Evolutionary conservation across 1,140 invertebrate genomes (phyloP).

Genomic region (Cardiocondyla obscurior): DNA sequence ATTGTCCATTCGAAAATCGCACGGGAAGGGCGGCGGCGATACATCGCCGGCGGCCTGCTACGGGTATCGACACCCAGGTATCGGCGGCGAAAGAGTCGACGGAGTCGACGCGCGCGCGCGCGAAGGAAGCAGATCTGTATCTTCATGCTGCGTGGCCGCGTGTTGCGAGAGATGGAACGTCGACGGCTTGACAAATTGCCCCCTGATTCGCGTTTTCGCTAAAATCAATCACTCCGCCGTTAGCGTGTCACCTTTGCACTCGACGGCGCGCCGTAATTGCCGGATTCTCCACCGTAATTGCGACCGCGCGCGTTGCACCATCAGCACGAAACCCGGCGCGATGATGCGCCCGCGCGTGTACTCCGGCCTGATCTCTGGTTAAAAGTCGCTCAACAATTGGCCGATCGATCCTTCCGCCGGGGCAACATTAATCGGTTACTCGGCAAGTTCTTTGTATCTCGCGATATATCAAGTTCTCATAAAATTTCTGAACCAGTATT

Average conservation of each 20-base stretch:
- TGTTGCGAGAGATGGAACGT: conserved; percentile 71
- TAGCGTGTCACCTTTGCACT: conserved; percentile 77
- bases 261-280: conserved; percentile 65
- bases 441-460: background rate
- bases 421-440: conserved; percentile 11
- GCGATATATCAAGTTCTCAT: background rate
- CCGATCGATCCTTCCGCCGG: background rate
- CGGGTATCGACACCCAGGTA: background rate
- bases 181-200: conserved; percentile 83
- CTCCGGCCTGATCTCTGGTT: background rate
- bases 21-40: background rate
- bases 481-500: background rate
- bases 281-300: conserved; percentile 68
- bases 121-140: conserved; percentile 72
- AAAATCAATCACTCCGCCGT: conserved; percentile 82
- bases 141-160: conserved; percentile 71
- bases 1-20: conserved; percentile 62
- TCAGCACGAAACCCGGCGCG: conserved; percentile 42
- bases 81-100: conserved; percentile 5
- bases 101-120: background rate
- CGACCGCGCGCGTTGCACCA: conserved; percentile 29
- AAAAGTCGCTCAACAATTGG: conserved; percentile 24
- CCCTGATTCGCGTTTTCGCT: conserved; percentile 82
- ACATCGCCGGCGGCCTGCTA: conserved; percentile 27
- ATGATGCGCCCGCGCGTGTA: background rate